Base-by-base conservation (phyloP, 2,113 vertebrate genomes). In the Macaca fascicularis region DNA sequence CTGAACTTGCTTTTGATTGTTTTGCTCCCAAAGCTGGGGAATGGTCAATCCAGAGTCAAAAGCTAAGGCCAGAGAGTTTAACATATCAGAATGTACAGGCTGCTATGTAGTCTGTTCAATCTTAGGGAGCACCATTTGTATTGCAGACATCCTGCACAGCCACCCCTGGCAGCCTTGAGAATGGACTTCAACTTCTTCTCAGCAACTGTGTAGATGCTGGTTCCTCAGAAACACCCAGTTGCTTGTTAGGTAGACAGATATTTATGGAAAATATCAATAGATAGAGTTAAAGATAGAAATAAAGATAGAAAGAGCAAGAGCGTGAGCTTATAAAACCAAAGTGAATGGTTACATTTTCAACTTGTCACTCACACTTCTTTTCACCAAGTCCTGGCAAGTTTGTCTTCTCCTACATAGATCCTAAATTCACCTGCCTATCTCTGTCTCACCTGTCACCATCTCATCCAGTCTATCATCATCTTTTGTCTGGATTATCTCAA, bases 391-490 rank as follows among this genome's bases (percentile, higher is more conserved):
- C 40, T 93, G n/a, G 40, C 3, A 38, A 27, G 1, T 16, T 96
- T 59, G 27, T 50, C n/a, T 38, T 45, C 57, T 96, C 52, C 57
- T 70, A 40, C 55, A 19, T 10, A 75, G 13, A 43, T 84, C 27
- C 57, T 6, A 19, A 32, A 45, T 52, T 43, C 23, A 61, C 5
- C 17, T 50, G 0, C 61, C 72, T n/a, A 23, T 50, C 20, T 80
- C 67, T 5, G 2, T 79, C 57, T 92, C 20, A 7, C 14, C 5
- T 4, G 0, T 95, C 7, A 12, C 10, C 35, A 38, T n/a, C 6
- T 11, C 43, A 0, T 40, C 43, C 1, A 7, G 23, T n/a, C 16
- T n/a, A 30, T 35, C 11, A 0, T 19, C 7, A 1, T 43, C 8
- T 10, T 69, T 67, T 16, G 6, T 64, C 35, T 19, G 74, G 32